Base-by-base conservation (phyloP, 2,113 vertebrate species). In the Cyanoliseus patagonus region DNA sequence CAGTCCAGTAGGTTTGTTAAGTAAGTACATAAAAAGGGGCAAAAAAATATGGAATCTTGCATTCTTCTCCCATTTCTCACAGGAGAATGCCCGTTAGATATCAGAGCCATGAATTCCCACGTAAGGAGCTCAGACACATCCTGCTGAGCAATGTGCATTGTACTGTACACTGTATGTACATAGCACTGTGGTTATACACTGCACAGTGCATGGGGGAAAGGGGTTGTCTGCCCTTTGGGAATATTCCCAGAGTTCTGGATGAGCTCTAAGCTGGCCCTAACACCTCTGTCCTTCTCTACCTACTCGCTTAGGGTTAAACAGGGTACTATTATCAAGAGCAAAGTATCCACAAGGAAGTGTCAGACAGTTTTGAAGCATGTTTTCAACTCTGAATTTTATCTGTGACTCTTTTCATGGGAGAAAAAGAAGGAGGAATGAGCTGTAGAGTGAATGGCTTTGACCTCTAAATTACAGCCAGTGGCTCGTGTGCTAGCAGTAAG, bases 151-250 rank as follows among this genome's bases (percentile, higher is more conserved):
- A 3, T 11, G 76, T 3, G 83, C 44, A 2, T 51, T 17, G 77
- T 10, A 2, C 69, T 44, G 53, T 23, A 53, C 64, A 8, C 27
- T 5, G 51, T 12, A 10, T 2, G 30, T 3, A 16, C 44, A 5
- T 0, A 3, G 46, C 47, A 3, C 5, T 14, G 7, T 0, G 7
- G 62, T 18, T 7, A n/a, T 3, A 7, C 8, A 0, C 23, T 4
- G 51, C 1, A 2, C 42, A 10, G 47, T 3, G 44, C 14, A 1
- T 1, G 8, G 44, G 42, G 46, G 31, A 28, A 13, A 69, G 55
- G 53, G 49, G 9, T 39, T 23, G 9, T 2, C 35, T 33, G 46
- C 41, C 41, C 51, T 18, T 6, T 28, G 41, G 9, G n/a, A 68
- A 25, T 7, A 13, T 20, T 46, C 9, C 33, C 64, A 16, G 35